Percentiles rank a stretch among this genome's conserved stretches.
Conservation (phyloP, 37 sponge, comb jelly and placozoan species). For the Amphimedon queenslandica region DNA sequence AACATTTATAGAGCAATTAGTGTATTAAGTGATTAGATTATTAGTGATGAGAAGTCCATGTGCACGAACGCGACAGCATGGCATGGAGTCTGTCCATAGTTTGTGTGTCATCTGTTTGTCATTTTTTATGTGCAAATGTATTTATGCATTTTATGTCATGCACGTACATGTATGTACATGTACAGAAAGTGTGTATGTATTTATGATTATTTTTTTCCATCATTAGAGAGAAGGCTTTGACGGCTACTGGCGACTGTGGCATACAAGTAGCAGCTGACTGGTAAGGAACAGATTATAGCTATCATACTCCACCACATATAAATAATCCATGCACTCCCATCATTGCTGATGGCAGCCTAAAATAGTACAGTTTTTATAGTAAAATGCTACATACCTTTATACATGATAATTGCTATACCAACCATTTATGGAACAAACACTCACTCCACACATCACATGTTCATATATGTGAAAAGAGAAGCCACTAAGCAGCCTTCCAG, state of each 20-base stretch:
- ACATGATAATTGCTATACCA: too few relatives aligned
- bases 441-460: too few relatives aligned
- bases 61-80: background rate
- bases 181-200: background rate
- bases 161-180: constrained; percentile 1
- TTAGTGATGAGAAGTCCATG: too few relatives aligned
- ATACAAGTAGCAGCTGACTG: constrained; percentile 86
- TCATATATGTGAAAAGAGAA: too few relatives aligned
- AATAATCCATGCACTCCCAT: too few relatives aligned
- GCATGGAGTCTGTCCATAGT: constrained; percentile 22
- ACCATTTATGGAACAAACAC: too few relatives aligned
- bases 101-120: constrained; percentile 17
- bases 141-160: background rate
- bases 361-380: too few relatives aligned
- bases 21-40: too few relatives aligned
- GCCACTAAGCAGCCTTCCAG: too few relatives aligned
- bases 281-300: constrained; percentile 32
- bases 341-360: too few relatives aligned
- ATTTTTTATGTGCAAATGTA: constrained; percentile 19
- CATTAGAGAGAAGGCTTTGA: constrained; percentile 83
- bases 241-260: constrained; percentile 82
- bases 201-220: background rate
- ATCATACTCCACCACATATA: background rate
- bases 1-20: too few relatives aligned
- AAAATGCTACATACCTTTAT: too few relatives aligned